Evolutionary conservation across 2,888 invertebrate genomes (phyloP), one percentile per base, ranked within the genome.

Genomic region (Nomada hirtipes): DNA sequence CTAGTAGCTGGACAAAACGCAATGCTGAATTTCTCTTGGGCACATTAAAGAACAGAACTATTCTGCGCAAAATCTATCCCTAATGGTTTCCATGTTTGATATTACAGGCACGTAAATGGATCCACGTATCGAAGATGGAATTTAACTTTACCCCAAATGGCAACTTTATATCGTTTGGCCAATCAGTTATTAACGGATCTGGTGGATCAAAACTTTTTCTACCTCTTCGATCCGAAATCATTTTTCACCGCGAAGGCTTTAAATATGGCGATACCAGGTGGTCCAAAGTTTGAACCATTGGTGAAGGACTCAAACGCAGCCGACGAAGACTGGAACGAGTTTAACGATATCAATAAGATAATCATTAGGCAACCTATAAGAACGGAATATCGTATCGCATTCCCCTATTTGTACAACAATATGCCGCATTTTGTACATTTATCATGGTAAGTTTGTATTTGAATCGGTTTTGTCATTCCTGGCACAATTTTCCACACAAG

Each of bases 251-350:
- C 99, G 0, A 99, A 99, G 94, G 99, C 99, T 4, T 94, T 99
- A 73, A 99, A 99, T 93, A 98, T 99, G 97, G 99, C 99, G 1
- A 99, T 99, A 91, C 99, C 99, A 13, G 99, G 99, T 73, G 99
- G 99, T 0, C 99, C 99, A 0, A 99, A 99, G 94, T 99, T 99
- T 95, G 99, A 99, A 94, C 99, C 99, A 0, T 95, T 99, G 7
- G 98, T 99, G 23, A 99, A 99, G 92, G 99, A 99, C 94, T 97
- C 98, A 90, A 98, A 98, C 91, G 97, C 98, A 71, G 98, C 97
- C 1, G 99, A 99, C 95, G 99, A 99, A 94, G 99, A 99, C 94
- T 99, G 99, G 99, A 99, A 99, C 94, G 99, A 99, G 94, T 99
- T 99, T 92, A 99, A 99, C 95, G 99, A 99, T 92, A 99, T 99